A percentile compares a stretch with the other conserved stretches of the same genome.
Conservation (phyloP, 2,797 vertebrate species). For the Artibeus jamaicensis region DNA sequence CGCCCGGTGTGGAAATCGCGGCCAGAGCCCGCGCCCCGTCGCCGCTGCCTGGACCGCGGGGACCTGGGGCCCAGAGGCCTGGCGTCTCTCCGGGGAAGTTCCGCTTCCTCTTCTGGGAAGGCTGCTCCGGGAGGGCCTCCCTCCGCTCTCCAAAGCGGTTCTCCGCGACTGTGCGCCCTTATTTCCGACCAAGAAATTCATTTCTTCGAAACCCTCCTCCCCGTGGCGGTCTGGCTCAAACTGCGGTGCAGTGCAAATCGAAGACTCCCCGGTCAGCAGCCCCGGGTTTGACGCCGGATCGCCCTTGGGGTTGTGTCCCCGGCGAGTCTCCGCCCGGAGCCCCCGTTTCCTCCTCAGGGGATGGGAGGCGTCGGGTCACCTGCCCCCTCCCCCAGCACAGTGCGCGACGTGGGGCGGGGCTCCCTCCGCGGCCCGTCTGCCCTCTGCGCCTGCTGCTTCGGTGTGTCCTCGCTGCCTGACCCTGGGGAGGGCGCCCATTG, state of each 20-base stretch:
- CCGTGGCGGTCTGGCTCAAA: neutral
- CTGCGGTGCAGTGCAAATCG: neutral
- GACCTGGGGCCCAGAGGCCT: too few relatives aligned
- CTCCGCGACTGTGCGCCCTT: neutral
- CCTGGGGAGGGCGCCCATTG: neutral
- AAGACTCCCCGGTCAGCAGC: neutral
- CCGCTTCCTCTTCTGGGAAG: conserved; percentile 9
- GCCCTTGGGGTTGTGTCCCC: too few relatives aligned
- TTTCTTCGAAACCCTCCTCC: too few relatives aligned
- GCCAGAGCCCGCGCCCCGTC: neutral
- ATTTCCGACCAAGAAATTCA: neutral
- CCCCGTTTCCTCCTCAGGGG: neutral
- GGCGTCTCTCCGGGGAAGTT: fast-evolving
- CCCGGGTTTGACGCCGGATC: neutral
- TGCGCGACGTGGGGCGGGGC: too few relatives aligned
- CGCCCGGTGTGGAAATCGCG: neutral
- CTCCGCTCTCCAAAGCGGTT: neutral
- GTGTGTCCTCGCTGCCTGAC: neutral
- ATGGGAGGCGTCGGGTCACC: too few relatives aligned
- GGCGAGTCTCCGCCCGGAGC: neutral
- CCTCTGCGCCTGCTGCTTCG: fast-evolving
- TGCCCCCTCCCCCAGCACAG: too few relatives aligned
- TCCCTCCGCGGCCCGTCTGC: neutral
- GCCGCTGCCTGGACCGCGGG: too few relatives aligned
- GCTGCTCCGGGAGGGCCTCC: neutral